Evolutionary conservation across 1,140 invertebrate species (phyloP).

Genomic region (Drosophila rhopaloa): DNA sequence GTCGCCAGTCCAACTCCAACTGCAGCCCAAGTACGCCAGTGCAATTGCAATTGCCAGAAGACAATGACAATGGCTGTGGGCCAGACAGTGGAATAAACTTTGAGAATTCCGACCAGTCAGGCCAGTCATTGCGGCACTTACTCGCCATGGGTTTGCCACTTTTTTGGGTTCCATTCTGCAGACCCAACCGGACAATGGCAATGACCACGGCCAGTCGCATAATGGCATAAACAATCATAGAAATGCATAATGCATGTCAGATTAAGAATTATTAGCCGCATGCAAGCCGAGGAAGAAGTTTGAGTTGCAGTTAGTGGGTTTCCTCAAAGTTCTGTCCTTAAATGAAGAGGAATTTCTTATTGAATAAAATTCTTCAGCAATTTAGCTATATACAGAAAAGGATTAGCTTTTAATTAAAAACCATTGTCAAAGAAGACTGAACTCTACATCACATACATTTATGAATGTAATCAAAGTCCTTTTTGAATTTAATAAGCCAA

Average conservation of each 20-base stretch:
- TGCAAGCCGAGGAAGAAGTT: background rate
- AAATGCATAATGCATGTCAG: conserved; percentile 79
- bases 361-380: too few species aligned
- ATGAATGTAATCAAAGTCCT: too few species aligned
- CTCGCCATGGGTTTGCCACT: conserved; percentile 61
- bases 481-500: too few species aligned
- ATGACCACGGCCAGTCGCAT: conserved; percentile 48
- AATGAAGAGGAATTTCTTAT: background rate
- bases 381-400: too few species aligned
- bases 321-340: background rate
- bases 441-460: too few species aligned
- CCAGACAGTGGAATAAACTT: conserved; percentile 6
- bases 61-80: conserved; percentile 62
- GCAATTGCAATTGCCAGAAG: conserved; percentile 61
- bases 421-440: too few species aligned
- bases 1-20: conserved; percentile 7
- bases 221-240: conserved; percentile 72
- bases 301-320: background rate
- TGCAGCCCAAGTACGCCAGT: conserved; percentile 40
- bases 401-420: too few species aligned
- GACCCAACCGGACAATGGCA: conserved; percentile 58
- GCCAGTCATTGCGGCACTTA: conserved; percentile 73
- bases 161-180: conserved; percentile 30
- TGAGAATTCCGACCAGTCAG: conserved; percentile 62
- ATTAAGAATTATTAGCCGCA: conserved; percentile 77